These are phyloP conservation scores for Rotaria sp. DNA, from an alignment of 2,888 invertebrate genomes.

Conservation along the genomic window DNA sequence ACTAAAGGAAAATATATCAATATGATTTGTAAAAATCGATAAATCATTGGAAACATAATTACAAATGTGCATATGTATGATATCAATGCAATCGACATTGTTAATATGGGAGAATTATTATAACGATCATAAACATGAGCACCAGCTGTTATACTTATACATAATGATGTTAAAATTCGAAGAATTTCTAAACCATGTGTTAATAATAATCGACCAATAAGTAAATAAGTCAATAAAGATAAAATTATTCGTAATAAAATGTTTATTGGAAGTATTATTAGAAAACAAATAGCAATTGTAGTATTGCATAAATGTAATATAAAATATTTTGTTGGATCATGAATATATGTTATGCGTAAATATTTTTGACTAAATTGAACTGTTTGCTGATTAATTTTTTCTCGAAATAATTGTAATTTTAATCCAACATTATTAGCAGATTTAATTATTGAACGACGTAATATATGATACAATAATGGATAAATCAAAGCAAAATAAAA, in stretches of 20 bases:
- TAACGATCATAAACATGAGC: neutral
- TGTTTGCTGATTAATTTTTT: neutral
- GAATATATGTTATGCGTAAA: neutral
- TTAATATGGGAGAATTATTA: neutral
- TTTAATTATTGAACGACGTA: neutral
- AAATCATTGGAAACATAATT: neutral
- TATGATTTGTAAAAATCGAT: neutral
- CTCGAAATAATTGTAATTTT: neutral
- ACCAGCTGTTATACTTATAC: neutral
- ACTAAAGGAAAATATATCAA: neutral
- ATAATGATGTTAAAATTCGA: neutral
- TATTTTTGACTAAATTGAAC: neutral
- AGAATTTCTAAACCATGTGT: neutral
- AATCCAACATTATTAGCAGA: neutral
- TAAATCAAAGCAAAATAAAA: neutral
- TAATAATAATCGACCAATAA: slow-evolving; percentile 1
- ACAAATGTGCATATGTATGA: neutral
- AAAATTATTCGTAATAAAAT: neutral
- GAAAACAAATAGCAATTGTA: neutral
- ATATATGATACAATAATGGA: neutral
- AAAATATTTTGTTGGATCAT: neutral
- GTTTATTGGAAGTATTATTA: neutral
- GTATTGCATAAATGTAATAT: neutral
- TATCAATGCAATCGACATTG: neutral
- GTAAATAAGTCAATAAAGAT: neutral